Evolutionary conservation across 2,888 invertebrate species (phyloP).

Genomic region (Sinodicranocentrus sp.): DNA sequence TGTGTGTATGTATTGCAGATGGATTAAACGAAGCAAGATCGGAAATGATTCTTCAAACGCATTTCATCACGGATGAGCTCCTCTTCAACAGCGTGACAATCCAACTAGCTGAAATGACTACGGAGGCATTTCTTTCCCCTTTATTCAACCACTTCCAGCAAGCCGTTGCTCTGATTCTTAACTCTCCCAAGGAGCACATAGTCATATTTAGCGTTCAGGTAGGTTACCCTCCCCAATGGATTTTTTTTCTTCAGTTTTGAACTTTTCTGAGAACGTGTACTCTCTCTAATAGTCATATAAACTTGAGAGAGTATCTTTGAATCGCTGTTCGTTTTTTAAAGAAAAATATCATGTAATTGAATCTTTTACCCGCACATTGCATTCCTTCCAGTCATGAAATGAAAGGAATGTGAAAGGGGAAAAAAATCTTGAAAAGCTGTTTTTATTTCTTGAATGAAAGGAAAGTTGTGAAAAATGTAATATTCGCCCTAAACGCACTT

Average conservation of each 20-base stretch:
- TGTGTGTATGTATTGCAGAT: slow-evolving; percentile 81
- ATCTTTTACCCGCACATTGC: slow-evolving; percentile 28
- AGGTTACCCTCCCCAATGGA: slow-evolving; percentile 65
- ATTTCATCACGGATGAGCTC: slow-evolving; percentile 96
- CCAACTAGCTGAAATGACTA: slow-evolving; percentile 94
- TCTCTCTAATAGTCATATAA: too few relatives aligned
- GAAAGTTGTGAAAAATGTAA: slow-evolving; percentile 29
- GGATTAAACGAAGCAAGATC: slow-evolving; percentile 96
- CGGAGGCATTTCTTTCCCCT: slow-evolving; percentile 93
- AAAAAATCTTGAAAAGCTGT: slow-evolving; percentile 22
- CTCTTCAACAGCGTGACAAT: slow-evolving; percentile 96
- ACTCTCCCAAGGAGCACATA: slow-evolving; percentile 94
- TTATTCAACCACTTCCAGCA: slow-evolving; percentile 92
- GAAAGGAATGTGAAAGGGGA: slow-evolving; percentile 13
- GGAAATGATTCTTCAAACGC: slow-evolving; percentile 92
- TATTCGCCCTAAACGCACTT: slow-evolving; percentile 27
- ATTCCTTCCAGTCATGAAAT: slow-evolving; percentile 40
- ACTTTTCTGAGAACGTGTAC: too few relatives aligned
- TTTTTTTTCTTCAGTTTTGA: background rate
- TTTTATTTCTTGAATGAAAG: slow-evolving; percentile 39
- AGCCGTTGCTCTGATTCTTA: slow-evolving; percentile 93
- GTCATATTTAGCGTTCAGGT: slow-evolving; percentile 93
- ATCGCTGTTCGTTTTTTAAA: background rate
- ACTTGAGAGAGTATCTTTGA: too few relatives aligned
- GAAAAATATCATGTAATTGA: slow-evolving; percentile 42